A percentile compares a stretch with the other conserved stretches of the same genome.
Evolutionary conservation across 2,113 vertebrate species (phyloP).

Genomic region (Polypterus bichir): DNA sequence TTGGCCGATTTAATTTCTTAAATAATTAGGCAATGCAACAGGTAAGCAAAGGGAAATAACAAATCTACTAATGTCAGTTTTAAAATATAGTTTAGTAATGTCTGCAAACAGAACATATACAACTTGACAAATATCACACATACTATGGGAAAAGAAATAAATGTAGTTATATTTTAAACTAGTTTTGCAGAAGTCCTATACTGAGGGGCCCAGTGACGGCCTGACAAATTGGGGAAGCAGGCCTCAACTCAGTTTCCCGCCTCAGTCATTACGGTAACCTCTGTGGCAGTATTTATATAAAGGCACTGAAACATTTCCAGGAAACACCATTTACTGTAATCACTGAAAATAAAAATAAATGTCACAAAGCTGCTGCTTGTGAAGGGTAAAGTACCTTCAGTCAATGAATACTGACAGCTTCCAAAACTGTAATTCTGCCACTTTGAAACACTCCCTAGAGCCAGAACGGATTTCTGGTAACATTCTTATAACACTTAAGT

Average conservation of each 20-base stretch:
- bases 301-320: conserved; percentile 53
- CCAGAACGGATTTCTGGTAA: no score
- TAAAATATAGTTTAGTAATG: no score
- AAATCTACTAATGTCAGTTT: no score
- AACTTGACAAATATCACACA: no score
- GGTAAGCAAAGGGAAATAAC: no score
- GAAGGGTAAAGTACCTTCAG: neutral
- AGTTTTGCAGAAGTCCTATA: conserved; percentile 49
- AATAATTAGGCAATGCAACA: no score
- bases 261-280: conserved; percentile 43
- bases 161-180: neutral
- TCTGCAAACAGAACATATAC: no score
- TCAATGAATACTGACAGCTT: neutral
- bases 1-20: no score
- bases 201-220: conserved; percentile 21
- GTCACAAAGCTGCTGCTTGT: neutral
- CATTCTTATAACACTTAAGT: no score
- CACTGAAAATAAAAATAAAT: conserved; percentile 32
- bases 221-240: conserved; percentile 44
- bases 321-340: conserved; percentile 52
- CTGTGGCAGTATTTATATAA: conserved; percentile 42
- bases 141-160: no score
- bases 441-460: no score
- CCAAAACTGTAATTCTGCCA: no score
- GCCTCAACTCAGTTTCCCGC: conserved; percentile 50